Base-by-base conservation (phyloP, 1,140 invertebrate genomes). In the Psix sp. region DNA sequence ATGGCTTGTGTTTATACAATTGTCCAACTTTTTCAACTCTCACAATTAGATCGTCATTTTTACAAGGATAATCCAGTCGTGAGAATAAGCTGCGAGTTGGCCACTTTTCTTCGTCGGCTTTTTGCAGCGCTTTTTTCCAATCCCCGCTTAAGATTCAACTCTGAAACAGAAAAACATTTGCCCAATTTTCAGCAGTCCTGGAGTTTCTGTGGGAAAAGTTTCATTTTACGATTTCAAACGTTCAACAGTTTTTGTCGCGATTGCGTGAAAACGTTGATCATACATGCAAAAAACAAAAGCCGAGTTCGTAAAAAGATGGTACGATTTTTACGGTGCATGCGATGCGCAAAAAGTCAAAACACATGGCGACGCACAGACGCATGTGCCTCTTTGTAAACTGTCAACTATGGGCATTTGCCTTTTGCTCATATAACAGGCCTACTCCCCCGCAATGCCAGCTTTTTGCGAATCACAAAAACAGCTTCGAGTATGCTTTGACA, bases 301-400 rank as follows among this genome's bases (percentile, higher is more conserved):
- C 24, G 24, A 17, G 15, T 16, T n/a, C 39, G 45, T 40, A 48
- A 46, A 54, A 54, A 40, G 14, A 35, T 20, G 7, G 31, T 40
- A 71, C 77, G 73, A 56, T 67, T 74, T 77, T 76, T 57, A 63
- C 63, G 68, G 45, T 46, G 45, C 40, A n/a, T 7, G 38, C 48
- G 26, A 62, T 42, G 31, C 39, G 60, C 36, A 76, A 74, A 79
- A 80, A 71, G 43, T 54, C 60, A 40, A 66, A 74, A 83, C 84
- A 86, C 78, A 86, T 86, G 83, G 82, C 80, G 76, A 75, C 82
- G 15, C 74, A 78, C 74, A 76, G 79, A 81, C 71, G 59, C 62
- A 70, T 49, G 72, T 77, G 77, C 76, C 70, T 67, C 31, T 52
- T 76, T 77, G 68, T 56, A 54, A 67, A 48, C 67, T 68, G 51